Conservation (phyloP, 2,888 invertebrate genomes). For the Platerodrilus igneus region DNA sequence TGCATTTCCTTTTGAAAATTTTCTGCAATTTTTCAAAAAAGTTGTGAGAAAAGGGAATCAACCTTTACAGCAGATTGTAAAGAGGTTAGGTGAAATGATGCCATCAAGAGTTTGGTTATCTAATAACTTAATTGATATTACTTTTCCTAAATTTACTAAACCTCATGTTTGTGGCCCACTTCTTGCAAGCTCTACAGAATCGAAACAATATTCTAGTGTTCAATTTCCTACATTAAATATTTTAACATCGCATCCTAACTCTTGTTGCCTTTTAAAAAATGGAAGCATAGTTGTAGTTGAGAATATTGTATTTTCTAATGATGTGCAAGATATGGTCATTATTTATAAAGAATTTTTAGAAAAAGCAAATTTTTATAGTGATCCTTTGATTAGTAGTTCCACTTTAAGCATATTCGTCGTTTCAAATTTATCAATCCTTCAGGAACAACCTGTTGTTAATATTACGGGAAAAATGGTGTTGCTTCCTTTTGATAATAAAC, state of each 20-base stretch:
- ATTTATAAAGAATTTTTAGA: too few species aligned
- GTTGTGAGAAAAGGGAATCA: conserved; percentile 1
- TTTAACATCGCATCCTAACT: conserved; percentile 1
- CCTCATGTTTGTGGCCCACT: conserved; percentile 2
- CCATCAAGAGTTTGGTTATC: background rate
- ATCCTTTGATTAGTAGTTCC: too few species aligned
- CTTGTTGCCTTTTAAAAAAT: background rate
- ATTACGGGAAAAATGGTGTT: too few species aligned
- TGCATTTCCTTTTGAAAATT: conserved; percentile 3
- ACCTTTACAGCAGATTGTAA: conserved; percentile 7
- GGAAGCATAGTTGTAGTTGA: too few species aligned
- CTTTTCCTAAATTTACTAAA: background rate
- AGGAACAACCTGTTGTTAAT: too few species aligned
- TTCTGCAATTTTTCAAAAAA: conserved; percentile 2
- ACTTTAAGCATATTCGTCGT: too few species aligned
- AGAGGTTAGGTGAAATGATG: background rate
- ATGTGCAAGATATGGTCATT: too few species aligned
- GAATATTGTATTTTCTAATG: too few species aligned
- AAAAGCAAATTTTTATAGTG: too few species aligned
- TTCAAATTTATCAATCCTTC: too few species aligned
- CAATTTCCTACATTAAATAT: background rate
- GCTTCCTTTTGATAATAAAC: too few species aligned
- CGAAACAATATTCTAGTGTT: background rate
- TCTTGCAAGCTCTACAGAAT: background rate
- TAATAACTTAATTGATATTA: background rate